Base-by-base conservation (phyloP, 2,797 vertebrate species). In the Etheostoma nigrum region DNA sequence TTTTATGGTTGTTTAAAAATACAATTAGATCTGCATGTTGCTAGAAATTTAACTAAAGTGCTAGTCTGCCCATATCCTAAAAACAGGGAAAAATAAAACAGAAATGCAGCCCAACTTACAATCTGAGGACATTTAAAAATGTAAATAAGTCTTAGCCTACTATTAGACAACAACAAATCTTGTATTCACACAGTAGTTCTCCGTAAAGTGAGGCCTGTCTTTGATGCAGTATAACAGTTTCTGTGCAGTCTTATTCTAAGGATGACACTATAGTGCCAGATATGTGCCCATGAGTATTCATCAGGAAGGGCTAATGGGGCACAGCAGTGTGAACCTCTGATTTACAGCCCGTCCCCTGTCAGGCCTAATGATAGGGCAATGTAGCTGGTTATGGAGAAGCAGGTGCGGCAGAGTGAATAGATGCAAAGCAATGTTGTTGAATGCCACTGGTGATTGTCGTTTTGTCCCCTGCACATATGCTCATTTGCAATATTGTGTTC, bases 271-370 rank as follows among this genome's bases (percentile, higher is more conserved):
- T 61, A 67, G 78, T 89, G 87, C 85, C 88, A 92, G 85, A 90
- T 84, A 82, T 89, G 85, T 91, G 91, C 81, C 83, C 80, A 89
- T 92, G 91, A 90, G 92, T 93, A 91, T 94, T 93, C 88, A 94
- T 94, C 88, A 90, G 86, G 58, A 64, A 73, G 69, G 83, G 84
- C 84, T 93, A 91, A 90, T 90, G 89, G 87, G 83, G 83, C 87
- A 85, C 77, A 85, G 76, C 92, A 87, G 76, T 85, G 79, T 78
- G 89, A 93, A 87, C 88, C 88, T 84, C 89, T 91, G 91, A 93
- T 94, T 93, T 93, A 92, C 86, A 84, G 84, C 88, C 64, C 55
- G 16, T 79, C 82, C 85, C 74, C 85, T 81, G 88, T 87, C 92
- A 94, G 85, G 79, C 81, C 79, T 93, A 92, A 93, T 93, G 89